These are phyloP conservation scores for Pelecanus crispus DNA, from an alignment of 2,113 vertebrate species.

Conservation along the genomic window DNA sequence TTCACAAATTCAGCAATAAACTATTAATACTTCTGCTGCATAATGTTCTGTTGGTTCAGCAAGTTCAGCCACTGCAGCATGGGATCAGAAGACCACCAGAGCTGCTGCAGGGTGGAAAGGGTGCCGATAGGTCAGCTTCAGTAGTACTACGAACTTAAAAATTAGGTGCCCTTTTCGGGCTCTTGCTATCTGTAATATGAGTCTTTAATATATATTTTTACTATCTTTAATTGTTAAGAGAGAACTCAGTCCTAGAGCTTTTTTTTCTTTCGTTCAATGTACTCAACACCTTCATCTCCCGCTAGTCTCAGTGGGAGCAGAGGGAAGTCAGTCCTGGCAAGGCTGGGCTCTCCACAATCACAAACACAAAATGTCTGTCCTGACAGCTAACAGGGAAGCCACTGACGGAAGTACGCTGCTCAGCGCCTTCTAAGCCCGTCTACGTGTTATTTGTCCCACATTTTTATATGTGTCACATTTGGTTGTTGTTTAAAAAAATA, in stretches of 20 bases:
- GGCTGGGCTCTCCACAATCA: background rate
- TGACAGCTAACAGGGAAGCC: background rate
- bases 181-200: background rate
- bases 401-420: background rate
- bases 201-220: background rate
- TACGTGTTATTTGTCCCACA: background rate
- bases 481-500: background rate
- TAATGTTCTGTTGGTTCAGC: background rate
- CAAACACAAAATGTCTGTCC: background rate
- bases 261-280: background rate
- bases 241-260: background rate
- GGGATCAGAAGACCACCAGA: background rate
- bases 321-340: background rate
- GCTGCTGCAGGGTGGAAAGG: background rate
- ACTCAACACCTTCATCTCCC: background rate
- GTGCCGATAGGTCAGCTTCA: background rate
- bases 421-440: background rate
- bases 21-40: background rate
- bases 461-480: background rate
- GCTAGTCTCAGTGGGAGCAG: background rate
- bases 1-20: background rate
- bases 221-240: background rate
- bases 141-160: background rate
- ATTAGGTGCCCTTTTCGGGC: background rate
- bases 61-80: background rate